These are phyloP conservation scores for Crossaster papposus DNA, from an alignment of 53 echinoderm and acorn worm genomes.

Conservation along the genomic window DNA sequence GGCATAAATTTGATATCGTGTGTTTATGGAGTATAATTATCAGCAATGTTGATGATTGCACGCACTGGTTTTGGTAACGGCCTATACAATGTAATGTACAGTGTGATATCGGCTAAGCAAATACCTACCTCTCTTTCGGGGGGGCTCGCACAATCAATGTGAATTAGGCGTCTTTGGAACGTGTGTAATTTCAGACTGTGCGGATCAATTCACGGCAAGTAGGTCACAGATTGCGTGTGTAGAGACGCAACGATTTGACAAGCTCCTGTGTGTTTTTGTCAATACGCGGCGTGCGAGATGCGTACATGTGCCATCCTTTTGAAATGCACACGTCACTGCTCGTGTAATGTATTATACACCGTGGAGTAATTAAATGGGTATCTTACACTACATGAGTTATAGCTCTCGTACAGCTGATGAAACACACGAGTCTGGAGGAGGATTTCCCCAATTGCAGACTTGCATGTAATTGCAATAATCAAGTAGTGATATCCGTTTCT, in stretches of 20 bases:
- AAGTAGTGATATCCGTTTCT: no score
- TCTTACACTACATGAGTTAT: neutral
- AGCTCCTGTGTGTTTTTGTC: constrained; percentile 10
- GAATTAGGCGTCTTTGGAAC: constrained; percentile 5
- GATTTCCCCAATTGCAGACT: neutral
- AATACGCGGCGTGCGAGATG: constrained; percentile 1
- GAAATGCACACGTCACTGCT: neutral
- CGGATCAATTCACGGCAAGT: constrained; percentile 1
- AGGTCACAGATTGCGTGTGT: constrained; percentile 34
- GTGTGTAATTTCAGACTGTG: constrained; percentile 22
- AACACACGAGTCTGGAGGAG: neutral
- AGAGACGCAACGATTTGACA: constrained; percentile 14
- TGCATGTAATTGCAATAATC: neutral
- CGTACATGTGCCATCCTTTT: neutral
- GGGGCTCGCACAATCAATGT: constrained; percentile 11
- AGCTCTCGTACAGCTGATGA: neutral
- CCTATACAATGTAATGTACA: constrained; percentile 9
- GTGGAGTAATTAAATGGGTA: neutral
- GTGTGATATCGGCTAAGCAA: constrained; percentile 10
- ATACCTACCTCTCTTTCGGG: neutral
- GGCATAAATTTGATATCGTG: neutral
- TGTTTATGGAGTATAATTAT: neutral
- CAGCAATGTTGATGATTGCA: neutral
- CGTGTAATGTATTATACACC: neutral
- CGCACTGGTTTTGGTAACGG: neutral